phyloP scores from a whole-genome alignment of 2,113 vertebrate species.

The Papio anubis region DNA sequence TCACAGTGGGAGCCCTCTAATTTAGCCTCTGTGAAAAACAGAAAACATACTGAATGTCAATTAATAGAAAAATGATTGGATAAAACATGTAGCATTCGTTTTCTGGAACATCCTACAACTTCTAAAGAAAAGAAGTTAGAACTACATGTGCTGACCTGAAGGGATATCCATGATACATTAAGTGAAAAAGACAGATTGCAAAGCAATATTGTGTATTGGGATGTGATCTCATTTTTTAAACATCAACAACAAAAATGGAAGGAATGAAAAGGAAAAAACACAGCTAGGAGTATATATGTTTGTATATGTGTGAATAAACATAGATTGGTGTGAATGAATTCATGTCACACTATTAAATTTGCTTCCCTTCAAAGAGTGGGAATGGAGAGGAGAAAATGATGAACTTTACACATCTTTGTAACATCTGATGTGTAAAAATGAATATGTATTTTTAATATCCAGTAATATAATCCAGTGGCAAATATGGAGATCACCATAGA shows the following conservation, averaged over 20 bases:
- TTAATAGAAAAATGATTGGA: not conserved
- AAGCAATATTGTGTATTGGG: not conserved
- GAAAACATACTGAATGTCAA: constrained; percentile 11
- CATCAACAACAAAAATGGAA: not conserved
- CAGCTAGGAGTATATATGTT: not conserved
- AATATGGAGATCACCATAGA: not conserved
- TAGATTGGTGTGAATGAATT: constrained; percentile 38
- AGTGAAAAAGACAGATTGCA: not conserved
- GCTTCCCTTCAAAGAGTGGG: not conserved
- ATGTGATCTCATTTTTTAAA: not conserved
- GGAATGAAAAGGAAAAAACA: not conserved
- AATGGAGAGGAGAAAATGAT: not conserved
- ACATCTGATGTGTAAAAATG: not conserved
- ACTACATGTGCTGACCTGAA: not conserved
- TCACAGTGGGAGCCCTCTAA: constrained; percentile 13
- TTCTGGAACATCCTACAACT: constrained; percentile 5
- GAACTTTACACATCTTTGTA: not conserved
- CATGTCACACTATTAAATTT: not conserved
- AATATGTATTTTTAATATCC: not conserved
- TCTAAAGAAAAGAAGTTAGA: not conserved
- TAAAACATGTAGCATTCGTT: not conserved
- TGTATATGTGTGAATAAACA: not conserved
- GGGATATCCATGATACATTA: not conserved
- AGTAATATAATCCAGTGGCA: constrained; percentile 5
- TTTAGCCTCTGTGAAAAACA: constrained; percentile 4